Conservation (phyloP, 2,113 vertebrate species). For the Lagopus leucura region DNA sequence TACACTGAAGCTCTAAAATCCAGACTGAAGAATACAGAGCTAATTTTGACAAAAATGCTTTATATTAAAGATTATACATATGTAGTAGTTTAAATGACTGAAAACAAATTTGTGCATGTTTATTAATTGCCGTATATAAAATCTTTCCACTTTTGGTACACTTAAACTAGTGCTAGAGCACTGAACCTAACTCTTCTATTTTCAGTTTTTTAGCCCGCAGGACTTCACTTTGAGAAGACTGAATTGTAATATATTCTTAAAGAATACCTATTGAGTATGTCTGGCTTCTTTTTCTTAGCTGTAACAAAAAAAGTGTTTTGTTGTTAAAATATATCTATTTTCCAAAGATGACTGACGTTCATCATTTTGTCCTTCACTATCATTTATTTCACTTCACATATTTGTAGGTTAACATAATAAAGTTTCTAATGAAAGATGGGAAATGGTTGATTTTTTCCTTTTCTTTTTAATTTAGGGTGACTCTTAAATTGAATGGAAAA, state of each 20-base stretch:
- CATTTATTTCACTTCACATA: constrained; percentile 54
- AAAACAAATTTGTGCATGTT: background rate
- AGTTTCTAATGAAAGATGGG: constrained; percentile 67
- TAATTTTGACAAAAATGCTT: constrained; percentile 50
- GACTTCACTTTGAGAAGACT: constrained; percentile 53
- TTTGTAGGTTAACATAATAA: constrained; percentile 74
- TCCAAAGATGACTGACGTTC: constrained; percentile 70
- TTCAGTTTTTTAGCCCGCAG: constrained; percentile 10
- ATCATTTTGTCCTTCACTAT: constrained; percentile 39
- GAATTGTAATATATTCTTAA: constrained; percentile 69
- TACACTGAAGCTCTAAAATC: constrained; percentile 9
- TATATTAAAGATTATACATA: constrained; percentile 3
- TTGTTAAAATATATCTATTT: constrained; percentile 68
- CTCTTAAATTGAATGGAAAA: background rate
- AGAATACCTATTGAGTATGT: constrained; percentile 39
- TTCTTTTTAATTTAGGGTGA: background rate
- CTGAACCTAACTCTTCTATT: background rate
- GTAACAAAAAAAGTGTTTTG: constrained; percentile 40
- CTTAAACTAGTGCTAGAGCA: constrained; percentile 9
- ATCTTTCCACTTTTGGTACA: background rate
- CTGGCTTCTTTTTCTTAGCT: constrained; percentile 37
- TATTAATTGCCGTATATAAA: constrained; percentile 1
- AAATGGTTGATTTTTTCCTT: background rate
- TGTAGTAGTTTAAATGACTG: constrained; percentile 9
- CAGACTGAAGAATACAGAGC: constrained; percentile 27